Percentiles rank a stretch among this genome's conserved stretches.
Evolutionary conservation across 2,888 invertebrate genomes (phyloP).

Genomic region (Volucella bombylans): DNA sequence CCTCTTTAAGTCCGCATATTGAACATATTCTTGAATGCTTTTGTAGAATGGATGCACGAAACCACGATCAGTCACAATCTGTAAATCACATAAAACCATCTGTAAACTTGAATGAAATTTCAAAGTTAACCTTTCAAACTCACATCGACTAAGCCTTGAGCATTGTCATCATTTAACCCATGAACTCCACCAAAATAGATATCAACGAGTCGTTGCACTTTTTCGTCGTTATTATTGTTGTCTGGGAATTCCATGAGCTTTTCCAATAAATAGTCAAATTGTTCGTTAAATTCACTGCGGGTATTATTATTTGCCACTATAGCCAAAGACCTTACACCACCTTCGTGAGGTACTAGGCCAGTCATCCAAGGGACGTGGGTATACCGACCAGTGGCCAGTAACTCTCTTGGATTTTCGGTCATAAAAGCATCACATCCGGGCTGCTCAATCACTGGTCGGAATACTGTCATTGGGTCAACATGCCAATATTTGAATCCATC

Average conservation of each 20-base stretch:
- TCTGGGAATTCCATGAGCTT: conserved; percentile 79
- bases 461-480: conserved; percentile 83
- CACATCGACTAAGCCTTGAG: conserved; percentile 78
- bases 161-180: conserved; percentile 77
- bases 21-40: conserved; percentile 76
- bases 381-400: conserved; percentile 81
- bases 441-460: conserved; percentile 82
- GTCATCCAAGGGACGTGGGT: conserved; percentile 83
- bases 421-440: conserved; percentile 82
- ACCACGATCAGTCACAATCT: conserved; percentile 83
- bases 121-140: background rate
- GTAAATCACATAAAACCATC: conserved; percentile 45
- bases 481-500: conserved; percentile 84
- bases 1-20: conserved; percentile 74
- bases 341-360: conserved; percentile 83
- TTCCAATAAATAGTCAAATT: conserved; percentile 78
- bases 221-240: conserved; percentile 53
- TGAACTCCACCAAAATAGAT: conserved; percentile 78
- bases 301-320: conserved; percentile 78
- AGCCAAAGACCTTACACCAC: conserved; percentile 82
- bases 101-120: background rate
- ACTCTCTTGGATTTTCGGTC: conserved; percentile 81
- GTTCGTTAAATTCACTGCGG: conserved; percentile 77
- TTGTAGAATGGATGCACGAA: conserved; percentile 83
- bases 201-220: conserved; percentile 75